Percentiles rank a stretch among this genome's conserved stretches.
These are phyloP conservation scores for Hippocampus mohnikei DNA, from an alignment of 2,113 vertebrate species.

Conservation along the genomic window DNA sequence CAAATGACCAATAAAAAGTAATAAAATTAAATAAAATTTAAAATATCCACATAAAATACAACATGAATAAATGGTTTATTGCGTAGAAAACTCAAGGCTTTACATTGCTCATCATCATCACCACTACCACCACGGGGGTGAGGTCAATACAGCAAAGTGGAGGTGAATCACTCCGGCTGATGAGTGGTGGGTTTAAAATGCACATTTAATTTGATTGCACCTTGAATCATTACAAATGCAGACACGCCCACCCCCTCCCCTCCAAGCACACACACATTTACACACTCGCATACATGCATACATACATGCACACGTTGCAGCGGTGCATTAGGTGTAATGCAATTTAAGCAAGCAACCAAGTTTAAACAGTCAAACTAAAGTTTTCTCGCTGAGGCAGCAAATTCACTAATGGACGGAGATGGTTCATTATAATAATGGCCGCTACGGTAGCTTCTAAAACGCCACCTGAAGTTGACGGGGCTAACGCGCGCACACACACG, in stretches of 20 bases:
- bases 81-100: neutral
- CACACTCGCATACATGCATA: too few species aligned
- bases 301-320: neutral
- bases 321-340: conserved; percentile 49
- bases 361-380: conserved; percentile 31
- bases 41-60: too few species aligned
- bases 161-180: conserved; percentile 15
- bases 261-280: neutral
- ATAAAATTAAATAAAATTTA: too few species aligned
- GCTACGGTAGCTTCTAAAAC: neutral
- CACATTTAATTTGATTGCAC: conserved; percentile 46
- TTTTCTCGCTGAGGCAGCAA: conserved; percentile 56
- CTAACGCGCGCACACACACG: too few species aligned
- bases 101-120: neutral
- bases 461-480: neutral
- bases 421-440: neutral
- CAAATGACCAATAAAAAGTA: too few species aligned
- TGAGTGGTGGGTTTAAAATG: conserved; percentile 50
- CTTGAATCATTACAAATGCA: conserved; percentile 49
- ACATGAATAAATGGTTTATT: neutral
- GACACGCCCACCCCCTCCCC: too few species aligned
- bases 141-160: conserved; percentile 11
- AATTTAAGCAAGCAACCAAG: conserved; percentile 36
- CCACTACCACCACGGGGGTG: neutral
- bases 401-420: conserved; percentile 13